These are phyloP conservation scores for Cataglyphis rosenhaueri DNA, from an alignment of 2,888 invertebrate species.

Conservation along the genomic window DNA sequence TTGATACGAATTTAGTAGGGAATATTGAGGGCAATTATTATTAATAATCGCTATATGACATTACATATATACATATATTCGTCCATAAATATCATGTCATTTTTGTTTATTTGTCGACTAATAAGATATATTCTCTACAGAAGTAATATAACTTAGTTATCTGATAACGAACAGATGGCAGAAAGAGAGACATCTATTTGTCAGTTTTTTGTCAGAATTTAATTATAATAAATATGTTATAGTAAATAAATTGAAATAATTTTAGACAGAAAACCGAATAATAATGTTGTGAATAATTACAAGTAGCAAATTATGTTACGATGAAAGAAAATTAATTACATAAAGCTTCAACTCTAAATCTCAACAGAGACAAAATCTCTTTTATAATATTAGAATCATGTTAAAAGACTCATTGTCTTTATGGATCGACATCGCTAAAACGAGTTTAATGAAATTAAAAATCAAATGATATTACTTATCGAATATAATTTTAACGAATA, in stretches of 20 bases:
- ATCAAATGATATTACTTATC: background rate
- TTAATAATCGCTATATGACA: background rate
- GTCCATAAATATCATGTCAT: background rate
- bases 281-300: background rate
- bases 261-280: background rate
- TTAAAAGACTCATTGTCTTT: conserved; percentile 1
- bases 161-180: background rate
- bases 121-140: background rate
- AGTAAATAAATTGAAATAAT: background rate
- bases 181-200: background rate
- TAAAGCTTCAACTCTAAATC: conserved; percentile 12
- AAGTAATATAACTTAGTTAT: background rate
- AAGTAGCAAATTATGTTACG: background rate
- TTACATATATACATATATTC: background rate
- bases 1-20: conserved; percentile 5
- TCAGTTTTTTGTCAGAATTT: background rate
- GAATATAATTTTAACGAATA: background rate
- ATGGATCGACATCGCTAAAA: conserved; percentile 4
- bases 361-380: background rate
- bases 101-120: background rate
- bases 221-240: background rate
- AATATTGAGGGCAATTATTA: background rate
- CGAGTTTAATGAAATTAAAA: conserved; percentile 22
- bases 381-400: conserved; percentile 17
- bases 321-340: conserved; percentile 24